Conservation (phyloP, 2,113 vertebrate genomes). For the Trinectes maculatus region DNA sequence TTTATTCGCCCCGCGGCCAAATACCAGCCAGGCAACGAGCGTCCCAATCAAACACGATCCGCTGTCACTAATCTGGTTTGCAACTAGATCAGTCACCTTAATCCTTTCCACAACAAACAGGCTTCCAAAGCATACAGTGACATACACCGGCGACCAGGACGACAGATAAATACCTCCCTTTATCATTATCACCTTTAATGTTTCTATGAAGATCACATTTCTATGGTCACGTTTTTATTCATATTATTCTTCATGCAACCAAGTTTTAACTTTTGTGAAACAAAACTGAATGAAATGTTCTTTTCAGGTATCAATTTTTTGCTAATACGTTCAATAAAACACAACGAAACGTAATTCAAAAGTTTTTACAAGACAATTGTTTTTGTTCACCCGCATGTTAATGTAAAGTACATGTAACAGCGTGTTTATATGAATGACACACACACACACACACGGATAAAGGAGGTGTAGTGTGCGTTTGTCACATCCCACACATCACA, state of each 20-base stretch:
- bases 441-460: constrained; percentile 35
- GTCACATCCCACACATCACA: constrained; percentile 49
- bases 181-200: constrained; percentile 8
- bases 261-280: background rate
- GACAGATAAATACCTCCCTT: constrained; percentile 1
- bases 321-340: too few relatives aligned
- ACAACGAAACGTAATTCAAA: too few relatives aligned
- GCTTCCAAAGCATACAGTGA: constrained; percentile 56
- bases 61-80: constrained; percentile 80
- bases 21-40: constrained; percentile 45
- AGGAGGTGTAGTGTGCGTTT: constrained; percentile 43
- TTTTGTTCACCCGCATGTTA: background rate
- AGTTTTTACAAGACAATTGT: background rate
- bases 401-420: constrained; percentile 30
- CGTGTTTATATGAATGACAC: constrained; percentile 58
- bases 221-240: too few relatives aligned
- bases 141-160: constrained; percentile 56
- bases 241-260: background rate
- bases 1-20: constrained; percentile 34
- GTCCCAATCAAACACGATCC: constrained; percentile 80
- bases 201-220: constrained; percentile 2
- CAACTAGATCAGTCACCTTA: constrained; percentile 74
- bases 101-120: constrained; percentile 72
- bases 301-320: too few relatives aligned
- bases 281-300: too few relatives aligned